phyloP scores from a whole-genome alignment of 1,140 invertebrate species.

The Drosophila persimilis region DNA sequence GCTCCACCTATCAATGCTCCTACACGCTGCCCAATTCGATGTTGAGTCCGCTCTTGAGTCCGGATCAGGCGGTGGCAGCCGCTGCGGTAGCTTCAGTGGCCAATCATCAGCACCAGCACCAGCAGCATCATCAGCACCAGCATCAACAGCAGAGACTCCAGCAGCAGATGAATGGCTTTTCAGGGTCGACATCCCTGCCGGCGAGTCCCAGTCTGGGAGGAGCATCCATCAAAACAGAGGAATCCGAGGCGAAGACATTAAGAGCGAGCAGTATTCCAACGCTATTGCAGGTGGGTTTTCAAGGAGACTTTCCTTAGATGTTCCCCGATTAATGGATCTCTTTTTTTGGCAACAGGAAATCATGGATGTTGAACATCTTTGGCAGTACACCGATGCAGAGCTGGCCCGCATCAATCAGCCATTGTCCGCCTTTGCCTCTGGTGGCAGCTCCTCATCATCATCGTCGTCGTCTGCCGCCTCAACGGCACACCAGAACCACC shows the following conservation, averaged over 20 bases:
- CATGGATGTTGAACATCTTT: constrained; percentile 96
- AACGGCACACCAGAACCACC: constrained; percentile 19
- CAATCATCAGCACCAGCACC: constrained; percentile 42
- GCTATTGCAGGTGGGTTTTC: constrained; percentile 63
- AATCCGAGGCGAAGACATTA: constrained; percentile 29
- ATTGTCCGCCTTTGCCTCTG: constrained; percentile 76
- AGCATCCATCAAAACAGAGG: constrained; percentile 63
- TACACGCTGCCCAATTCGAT: constrained; percentile 91
- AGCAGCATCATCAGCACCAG: constrained; percentile 40
- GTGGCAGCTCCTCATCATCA: constrained; percentile 37
- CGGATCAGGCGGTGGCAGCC: constrained; percentile 66
- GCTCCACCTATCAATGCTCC: constrained; percentile 97
- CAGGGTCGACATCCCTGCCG: constrained; percentile 46
- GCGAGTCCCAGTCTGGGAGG: constrained; percentile 66
- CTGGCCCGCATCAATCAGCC: constrained; percentile 85
- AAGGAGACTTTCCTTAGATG: no score
- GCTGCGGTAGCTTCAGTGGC: constrained; percentile 46
- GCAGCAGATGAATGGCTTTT: constrained; percentile 28
- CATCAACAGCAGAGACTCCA: constrained; percentile 55
- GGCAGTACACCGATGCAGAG: constrained; percentile 93
- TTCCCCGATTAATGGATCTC: neutral
- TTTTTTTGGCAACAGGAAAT: constrained; percentile 88
- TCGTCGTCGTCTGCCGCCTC: constrained; percentile 54
- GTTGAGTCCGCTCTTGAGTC: constrained; percentile 76
- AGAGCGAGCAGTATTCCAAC: constrained; percentile 56